Conservation (phyloP, 2,113 vertebrate species). For the Gallinago paraguaiae region DNA sequence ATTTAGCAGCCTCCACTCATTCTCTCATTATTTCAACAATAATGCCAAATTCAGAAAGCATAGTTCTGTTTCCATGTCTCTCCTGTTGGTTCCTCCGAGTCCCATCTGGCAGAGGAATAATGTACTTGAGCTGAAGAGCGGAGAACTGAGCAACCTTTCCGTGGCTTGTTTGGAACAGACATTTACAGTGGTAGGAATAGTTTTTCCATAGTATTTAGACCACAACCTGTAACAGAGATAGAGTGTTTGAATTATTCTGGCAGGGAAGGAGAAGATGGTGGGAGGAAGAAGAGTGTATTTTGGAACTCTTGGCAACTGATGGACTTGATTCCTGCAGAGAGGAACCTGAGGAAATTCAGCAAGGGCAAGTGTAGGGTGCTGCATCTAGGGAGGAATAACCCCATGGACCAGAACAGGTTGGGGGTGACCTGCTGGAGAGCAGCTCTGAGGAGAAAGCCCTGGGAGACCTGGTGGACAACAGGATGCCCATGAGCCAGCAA, state of each 20-base stretch:
- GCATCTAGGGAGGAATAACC: too few relatives aligned
- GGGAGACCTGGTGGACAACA: too few relatives aligned
- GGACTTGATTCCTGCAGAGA: background rate
- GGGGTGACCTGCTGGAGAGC: too few relatives aligned
- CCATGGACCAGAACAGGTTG: too few relatives aligned
- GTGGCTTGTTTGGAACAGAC: background rate
- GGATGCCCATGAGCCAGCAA: too few relatives aligned
- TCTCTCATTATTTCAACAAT: background rate
- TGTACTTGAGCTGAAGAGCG: rapidly evolving
- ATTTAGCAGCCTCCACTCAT: background rate
- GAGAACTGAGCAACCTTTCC: background rate
- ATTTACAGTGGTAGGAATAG: rapidly evolving
- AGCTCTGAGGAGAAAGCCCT: too few relatives aligned
- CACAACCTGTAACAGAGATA: background rate
- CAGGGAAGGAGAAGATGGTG: background rate
- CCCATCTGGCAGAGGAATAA: background rate
- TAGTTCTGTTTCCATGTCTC: background rate
- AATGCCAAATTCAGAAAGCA: background rate
- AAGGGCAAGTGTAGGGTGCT: too few relatives aligned
- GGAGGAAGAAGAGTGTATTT: background rate
- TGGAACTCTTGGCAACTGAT: rapidly evolving
- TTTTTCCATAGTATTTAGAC: background rate
- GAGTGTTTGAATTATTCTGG: background rate
- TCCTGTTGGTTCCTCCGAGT: background rate
- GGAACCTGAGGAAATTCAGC: too few relatives aligned